Base-by-base conservation (phyloP, 2,113 vertebrate genomes). In the Xenopus laevis region DNA sequence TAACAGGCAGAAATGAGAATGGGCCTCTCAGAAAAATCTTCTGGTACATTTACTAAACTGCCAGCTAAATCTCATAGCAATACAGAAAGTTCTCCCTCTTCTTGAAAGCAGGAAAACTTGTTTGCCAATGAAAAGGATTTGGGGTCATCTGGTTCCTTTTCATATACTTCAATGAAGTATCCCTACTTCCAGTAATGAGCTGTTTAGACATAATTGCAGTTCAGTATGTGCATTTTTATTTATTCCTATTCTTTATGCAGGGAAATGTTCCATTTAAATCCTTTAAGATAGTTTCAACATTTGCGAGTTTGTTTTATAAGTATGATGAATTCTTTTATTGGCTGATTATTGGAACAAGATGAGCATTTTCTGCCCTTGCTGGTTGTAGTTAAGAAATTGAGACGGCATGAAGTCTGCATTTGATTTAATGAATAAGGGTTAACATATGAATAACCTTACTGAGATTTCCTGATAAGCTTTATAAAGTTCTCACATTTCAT, bases 1-100 rank as follows among this genome's bases (percentile, higher is more conserved):
- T 75, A 62, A 52, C 46, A 69, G 73, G 46, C 57, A 77, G 46
- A 50, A 67, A 65, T 50, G 18, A 67, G 44, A 4, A 13, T 45
- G 63, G n/a, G 15, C 40, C 33, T 33, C 7, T 65, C 63, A 65
- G 40, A 40, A 9, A 46, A 73, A 66, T 27, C 46, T 44, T 52
- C 45, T 58, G 63, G 40, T n/a, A 57, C 30, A 59, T 73, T 27
- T 40, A 60, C 7, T 33, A 40, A 17, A 30, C 59, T 70, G 74
- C 74, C 59, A 70, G 64, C 13, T 44, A 20, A 62, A 11, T 33
- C 58, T 74, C 58, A 75, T 44, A 68, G 12, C 4, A 52, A 21
- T 68, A 57, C 65, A 62, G 27, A 23, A 53, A 69, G 17, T 20
- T 30, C 44, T 68, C 18, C 8, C 18, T 72, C 60, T 63, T 62